Base-by-base conservation (phyloP, 92 coral and sea anemone genomes). In the Epizoanthus fatuus region DNA sequence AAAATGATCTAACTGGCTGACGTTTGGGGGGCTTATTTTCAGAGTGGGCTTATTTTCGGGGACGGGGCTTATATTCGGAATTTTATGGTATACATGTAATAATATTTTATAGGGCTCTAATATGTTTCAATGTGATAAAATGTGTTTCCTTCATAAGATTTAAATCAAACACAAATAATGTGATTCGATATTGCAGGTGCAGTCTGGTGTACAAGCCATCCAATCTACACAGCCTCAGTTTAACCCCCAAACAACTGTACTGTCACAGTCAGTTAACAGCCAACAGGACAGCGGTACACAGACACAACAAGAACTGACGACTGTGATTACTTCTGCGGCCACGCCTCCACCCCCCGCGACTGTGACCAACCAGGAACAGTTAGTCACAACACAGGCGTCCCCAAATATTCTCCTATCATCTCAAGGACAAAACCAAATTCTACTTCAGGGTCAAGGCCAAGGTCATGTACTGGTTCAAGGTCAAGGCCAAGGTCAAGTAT, bases 271-370 rank as follows among this genome's bases (percentile, higher is more conserved):
- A 15, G 72, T 81, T 20, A 84, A 60, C 56, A 88, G 69, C 74
- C 90, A 80, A 42, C 71, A 42, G 1, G 90, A 90, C 25, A 74
- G 74, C 32, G 60, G 63, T 25, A 62, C 93, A n/a, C 93, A 94
- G 81, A 79, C 91, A 15, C 57, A 82, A 8, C 94, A 84, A 25
- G 96, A 93, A 42, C 92, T 84, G 56, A 12, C 90, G 4, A 12
- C 93, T 8, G 74, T 77, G n/a, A 60, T 59, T 20, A 3, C 82
- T 8, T 42, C 69, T 6, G 63, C 40, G 1, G 45, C 69, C 52
- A 58, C 82, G 19, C 82, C 82, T 20, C 69, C 82, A 45, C 69
- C 55, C 15, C 25, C 64, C 19, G 19, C 82, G 25, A 42, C 15
- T 3, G 13, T 69, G 44, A 19, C 82, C 5, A 77, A 40, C 70